Evolutionary conservation across 1,140 invertebrate species (phyloP), one percentile per base, ranked within the genome.

Genomic region (Drosophila sucinea): DNA sequence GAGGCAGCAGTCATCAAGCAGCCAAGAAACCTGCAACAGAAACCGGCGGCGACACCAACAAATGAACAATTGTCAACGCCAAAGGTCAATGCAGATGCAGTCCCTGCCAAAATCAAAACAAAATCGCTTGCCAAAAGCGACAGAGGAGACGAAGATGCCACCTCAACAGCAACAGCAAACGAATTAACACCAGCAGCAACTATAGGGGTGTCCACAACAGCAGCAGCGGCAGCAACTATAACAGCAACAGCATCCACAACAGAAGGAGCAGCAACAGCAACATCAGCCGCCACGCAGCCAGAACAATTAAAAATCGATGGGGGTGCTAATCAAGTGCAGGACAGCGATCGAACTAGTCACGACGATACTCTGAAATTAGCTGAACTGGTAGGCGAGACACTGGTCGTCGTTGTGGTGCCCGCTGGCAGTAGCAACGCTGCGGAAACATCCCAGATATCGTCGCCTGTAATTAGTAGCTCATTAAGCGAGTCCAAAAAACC

Each of bases 401-500:
- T 80, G 75, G 79, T 87, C 67, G 83, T 85, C 56, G 67, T 77
- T 66, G 73, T 77, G 40, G 65, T 66, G 27, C 61, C 44, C 29
- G 30, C 10, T 17, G 23, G 25, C 63, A 64, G 23, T 54, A 27
- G 35, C 61, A 40, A 4, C 44, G 25, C 7, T 51, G 33, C 41
- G 51, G 32, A 51, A 60, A n/a, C 72, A 54, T 27, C 23, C 6
- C 44, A 51, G 7, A 51, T 51, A 27, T 51, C 44, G 44, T 60
- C 60, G 68, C 51, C 71, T 66, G 56, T 54, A 35, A 54, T 47
- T 33, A 74, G n/a, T 57, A 65, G 60, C 44, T 54, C 67, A 67
- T 67, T 67, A 67, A 73, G 27, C 70, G 73, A 74, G 84, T 80
- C 77, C 80, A 89, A 89, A 78, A 77, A 89, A 87, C 80, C 63